A percentile compares a stretch with the other conserved stretches of the same genome.
Evolutionary conservation across 2,888 invertebrate genomes (phyloP).

Genomic region (Aphidius colemani): DNA sequence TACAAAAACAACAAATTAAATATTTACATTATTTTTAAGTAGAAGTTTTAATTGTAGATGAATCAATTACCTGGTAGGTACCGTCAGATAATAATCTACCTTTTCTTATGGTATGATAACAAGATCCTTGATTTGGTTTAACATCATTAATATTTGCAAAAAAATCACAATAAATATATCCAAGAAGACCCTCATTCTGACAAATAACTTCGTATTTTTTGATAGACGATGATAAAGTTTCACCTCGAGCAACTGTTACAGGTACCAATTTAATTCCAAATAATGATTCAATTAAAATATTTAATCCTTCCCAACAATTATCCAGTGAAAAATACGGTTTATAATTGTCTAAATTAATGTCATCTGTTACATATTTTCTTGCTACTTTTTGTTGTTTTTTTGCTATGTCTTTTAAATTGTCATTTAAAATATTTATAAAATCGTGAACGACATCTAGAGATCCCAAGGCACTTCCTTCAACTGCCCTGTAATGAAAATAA

Average conservation of each 20-base stretch:
- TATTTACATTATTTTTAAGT: neutral
- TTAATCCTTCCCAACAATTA: constrained; percentile 94
- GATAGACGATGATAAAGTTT: constrained; percentile 87
- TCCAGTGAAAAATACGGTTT: constrained; percentile 90
- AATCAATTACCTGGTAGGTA: constrained; percentile 72
- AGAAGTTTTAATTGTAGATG: constrained; percentile 5
- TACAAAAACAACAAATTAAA: neutral
- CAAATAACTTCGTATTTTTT: constrained; percentile 91
- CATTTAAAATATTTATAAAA: constrained; percentile 78
- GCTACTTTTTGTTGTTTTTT: constrained; percentile 76
- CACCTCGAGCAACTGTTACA: constrained; percentile 68
- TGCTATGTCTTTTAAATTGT: constrained; percentile 73
- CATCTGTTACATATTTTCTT: constrained; percentile 71
- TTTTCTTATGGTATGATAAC: constrained; percentile 97
- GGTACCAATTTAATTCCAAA: constrained; percentile 82
- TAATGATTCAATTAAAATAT: constrained; percentile 79
- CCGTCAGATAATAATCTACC: constrained; percentile 80
- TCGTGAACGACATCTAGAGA: constrained; percentile 77
- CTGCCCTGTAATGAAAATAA: constrained; percentile 66
- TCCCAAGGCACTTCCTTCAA: constrained; percentile 86
- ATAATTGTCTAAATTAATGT: constrained; percentile 38
- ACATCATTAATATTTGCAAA: constrained; percentile 75
- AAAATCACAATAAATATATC: constrained; percentile 97
- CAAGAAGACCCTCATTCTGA: constrained; percentile 79
- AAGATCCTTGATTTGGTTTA: constrained; percentile 93